Percentiles rank a stretch among this genome's conserved stretches.
phyloP scores from a whole-genome alignment of 2,888 invertebrate genomes.

The Uloborus plumipes region DNA sequence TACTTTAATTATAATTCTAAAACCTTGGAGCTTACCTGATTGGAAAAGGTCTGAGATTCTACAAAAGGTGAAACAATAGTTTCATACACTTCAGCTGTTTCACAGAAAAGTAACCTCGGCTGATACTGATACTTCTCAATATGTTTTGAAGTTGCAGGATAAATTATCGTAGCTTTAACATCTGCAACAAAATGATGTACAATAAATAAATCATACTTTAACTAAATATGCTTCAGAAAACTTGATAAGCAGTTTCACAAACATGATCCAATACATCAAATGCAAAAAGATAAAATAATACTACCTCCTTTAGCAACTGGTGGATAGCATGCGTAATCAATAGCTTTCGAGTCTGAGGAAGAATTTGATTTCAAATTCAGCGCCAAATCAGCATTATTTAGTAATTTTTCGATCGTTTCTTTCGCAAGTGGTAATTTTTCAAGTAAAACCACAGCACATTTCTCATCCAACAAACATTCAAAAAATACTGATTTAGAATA shows the following conservation, averaged over 20 bases:
- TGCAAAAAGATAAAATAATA: not conserved
- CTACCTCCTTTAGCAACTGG: constrained; percentile 40
- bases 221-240: no score
- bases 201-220: not conserved
- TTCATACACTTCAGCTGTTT: constrained; percentile 86
- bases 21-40: constrained; percentile 77
- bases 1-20: no score
- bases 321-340: constrained; percentile 52
- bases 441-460: constrained; percentile 79
- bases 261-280: no score
- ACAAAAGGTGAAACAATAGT: constrained; percentile 84
- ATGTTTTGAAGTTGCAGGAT: constrained; percentile 94
- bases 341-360: constrained; percentile 8
- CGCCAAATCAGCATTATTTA: constrained; percentile 53
- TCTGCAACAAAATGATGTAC: constrained; percentile 75
- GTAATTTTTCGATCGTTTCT: constrained; percentile 71
- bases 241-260: no score
- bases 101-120: constrained; percentile 82
- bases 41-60: constrained; percentile 80
- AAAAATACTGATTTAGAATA: constrained; percentile 61
- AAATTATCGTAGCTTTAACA: constrained; percentile 89
- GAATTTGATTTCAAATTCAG: constrained; percentile 36
- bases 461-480: constrained; percentile 46
- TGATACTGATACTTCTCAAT: constrained; percentile 87
- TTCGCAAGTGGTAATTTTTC: constrained; percentile 86